Percentiles rank a stretch among this genome's conserved stretches.
These are phyloP conservation scores for Suricata suricatta DNA, from an alignment of 2,113 vertebrate species.

Conservation along the genomic window DNA sequence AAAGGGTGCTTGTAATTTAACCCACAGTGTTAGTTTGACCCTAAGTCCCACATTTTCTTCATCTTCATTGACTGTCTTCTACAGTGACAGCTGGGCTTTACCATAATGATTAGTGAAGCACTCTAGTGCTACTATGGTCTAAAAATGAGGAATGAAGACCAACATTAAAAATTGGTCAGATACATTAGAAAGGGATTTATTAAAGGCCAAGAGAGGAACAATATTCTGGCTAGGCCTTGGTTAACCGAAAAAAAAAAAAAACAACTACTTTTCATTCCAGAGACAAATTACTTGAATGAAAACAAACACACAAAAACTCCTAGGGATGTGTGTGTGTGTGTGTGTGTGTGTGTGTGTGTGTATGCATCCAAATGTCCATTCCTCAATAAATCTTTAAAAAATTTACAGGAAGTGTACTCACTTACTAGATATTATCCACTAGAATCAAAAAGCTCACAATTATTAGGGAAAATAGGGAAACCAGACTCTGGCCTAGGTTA, in stretches of 20 bases:
- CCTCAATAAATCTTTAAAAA: background rate
- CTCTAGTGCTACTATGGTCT: background rate
- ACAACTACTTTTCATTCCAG: background rate
- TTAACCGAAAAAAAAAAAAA: background rate
- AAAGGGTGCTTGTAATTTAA: background rate
- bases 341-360: accelerated
- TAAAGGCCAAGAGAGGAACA: background rate
- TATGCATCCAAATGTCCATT: background rate
- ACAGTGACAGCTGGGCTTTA: background rate
- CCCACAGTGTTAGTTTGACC: background rate
- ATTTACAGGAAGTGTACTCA: background rate
- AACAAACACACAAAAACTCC: background rate
- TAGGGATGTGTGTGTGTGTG: background rate
- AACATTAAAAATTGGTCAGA: background rate
- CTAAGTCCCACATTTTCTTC: background rate
- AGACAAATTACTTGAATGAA: background rate
- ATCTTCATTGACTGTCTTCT: background rate
- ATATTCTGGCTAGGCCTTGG: background rate
- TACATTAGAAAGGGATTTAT: background rate
- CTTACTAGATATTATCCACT: background rate
- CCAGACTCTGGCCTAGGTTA: background rate
- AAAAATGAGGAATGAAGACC: background rate
- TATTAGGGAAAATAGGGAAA: background rate
- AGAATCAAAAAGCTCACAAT: background rate
- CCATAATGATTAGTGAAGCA: background rate